Base-by-base conservation (phyloP, 2,113 vertebrate genomes). In the Chamaetylas fuelleborni region DNA sequence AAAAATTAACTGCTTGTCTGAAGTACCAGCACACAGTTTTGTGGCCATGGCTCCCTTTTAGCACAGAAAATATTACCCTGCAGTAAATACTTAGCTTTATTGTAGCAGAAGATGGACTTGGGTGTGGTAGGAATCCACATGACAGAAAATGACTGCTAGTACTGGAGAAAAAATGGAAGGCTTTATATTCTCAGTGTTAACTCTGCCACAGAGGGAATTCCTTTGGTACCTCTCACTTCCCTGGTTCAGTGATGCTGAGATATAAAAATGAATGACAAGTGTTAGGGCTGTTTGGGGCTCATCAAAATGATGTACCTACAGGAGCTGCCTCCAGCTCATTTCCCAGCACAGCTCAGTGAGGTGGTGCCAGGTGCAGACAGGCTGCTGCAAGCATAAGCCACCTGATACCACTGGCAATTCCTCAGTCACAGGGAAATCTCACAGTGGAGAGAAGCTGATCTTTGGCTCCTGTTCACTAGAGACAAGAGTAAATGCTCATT, bases 1-100 rank as follows among this genome's bases (percentile, higher is more conserved):
- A 79, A 92, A 91, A 96, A 80, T 33, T 23, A 76, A 69, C 50
- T 38, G 34, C 29, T 76, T 85, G 48, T 29, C 50, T 93, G 86
- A 80, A 95, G 90, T 31, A 88, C 14, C 42, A 70, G 54, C 36
- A 54, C 54, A 24, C 9, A 9, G 15, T 74, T 89, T 34, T 12
- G 34, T 19, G 45, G 17, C 40, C 7, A 2, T 12, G 40, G 34
- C 11, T 80, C 29, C 13, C 66, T 81, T 71, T 47, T 28, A 67
- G 38, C 56, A 90, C n/a, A 74, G 51, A 73, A 82, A 66, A 54
- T 23, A 47, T 6, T 62, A 73, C 4, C 18, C 86, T 73, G 47
- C 12, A 20, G 19, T 31, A 54, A 47, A 62, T 82, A 56, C 28
- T 57, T 23, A 76, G 56, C 34, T 76, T 85, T 60, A 65, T 0